These are phyloP conservation scores for Eunapius fragilis DNA, from an alignment of 37 sponge, comb jelly and placozoan species.

Conservation along the genomic window DNA sequence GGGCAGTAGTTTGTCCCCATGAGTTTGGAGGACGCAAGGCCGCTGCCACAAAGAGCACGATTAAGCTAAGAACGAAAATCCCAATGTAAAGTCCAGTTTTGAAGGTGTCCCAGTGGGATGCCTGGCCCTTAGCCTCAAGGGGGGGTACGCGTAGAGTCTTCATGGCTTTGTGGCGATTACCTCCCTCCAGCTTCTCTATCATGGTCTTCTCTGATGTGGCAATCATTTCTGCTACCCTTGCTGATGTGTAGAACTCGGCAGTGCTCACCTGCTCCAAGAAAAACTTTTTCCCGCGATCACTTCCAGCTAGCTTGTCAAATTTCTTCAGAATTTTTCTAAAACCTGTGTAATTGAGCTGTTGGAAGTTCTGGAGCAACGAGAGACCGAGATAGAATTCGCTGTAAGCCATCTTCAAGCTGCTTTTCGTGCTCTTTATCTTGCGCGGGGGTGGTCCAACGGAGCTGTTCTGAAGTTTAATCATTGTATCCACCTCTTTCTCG, in stretches of 20 bases:
- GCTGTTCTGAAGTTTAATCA: constrained; percentile 4
- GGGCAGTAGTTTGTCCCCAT: background rate
- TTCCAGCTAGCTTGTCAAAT: constrained; percentile 78
- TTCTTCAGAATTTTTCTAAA: constrained; percentile 93
- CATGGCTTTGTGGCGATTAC: constrained; percentile 89
- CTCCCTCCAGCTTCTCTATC: constrained; percentile 78
- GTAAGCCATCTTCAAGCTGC: constrained; percentile 60
- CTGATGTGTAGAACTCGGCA: constrained; percentile 63
- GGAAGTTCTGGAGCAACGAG: constrained; percentile 87
- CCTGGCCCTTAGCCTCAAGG: constrained; percentile 38
- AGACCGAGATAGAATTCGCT: constrained; percentile 88
- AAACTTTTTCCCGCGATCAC: constrained; percentile 31
- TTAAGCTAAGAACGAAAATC: constrained; percentile 10
- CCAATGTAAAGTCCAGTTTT: constrained; percentile 48
- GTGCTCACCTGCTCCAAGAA: constrained; percentile 28
- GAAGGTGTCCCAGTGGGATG: constrained; percentile 56
- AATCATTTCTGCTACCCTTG: constrained; percentile 58
- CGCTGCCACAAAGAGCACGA: constrained; percentile 14
- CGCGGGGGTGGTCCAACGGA: background rate
- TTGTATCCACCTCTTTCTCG: constrained; percentile 7
- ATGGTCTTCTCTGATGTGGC: constrained; percentile 60
- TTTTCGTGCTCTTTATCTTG: constrained; percentile 7
- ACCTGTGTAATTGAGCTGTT: constrained; percentile 86
- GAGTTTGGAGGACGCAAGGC: background rate
- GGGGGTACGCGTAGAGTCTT: constrained; percentile 89